These are phyloP conservation scores for Tinamus guttatus DNA, from an alignment of 2,113 vertebrate genomes.

Conservation along the genomic window DNA sequence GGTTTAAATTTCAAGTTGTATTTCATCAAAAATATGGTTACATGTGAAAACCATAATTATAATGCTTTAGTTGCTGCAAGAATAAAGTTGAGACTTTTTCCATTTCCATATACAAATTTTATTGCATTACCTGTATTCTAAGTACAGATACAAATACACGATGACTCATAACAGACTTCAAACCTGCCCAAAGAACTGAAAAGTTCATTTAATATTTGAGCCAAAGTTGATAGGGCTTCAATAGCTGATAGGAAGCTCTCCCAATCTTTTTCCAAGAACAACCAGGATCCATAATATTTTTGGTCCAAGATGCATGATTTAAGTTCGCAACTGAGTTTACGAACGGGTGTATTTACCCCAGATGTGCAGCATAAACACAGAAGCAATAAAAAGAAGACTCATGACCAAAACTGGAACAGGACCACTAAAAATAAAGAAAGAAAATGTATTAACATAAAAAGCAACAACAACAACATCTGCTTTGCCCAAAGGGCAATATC, in stretches of 20 bases:
- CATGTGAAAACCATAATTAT: not conserved
- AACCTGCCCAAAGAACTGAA: slow-evolving; percentile 46
- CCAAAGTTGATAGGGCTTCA: slow-evolving; percentile 59
- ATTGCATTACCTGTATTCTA: slow-evolving; percentile 55
- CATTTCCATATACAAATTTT: slow-evolving; percentile 66
- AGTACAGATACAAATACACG: slow-evolving; percentile 52
- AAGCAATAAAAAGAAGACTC: slow-evolving; percentile 99
- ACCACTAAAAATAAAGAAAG: slow-evolving; percentile 85
- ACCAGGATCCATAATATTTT: slow-evolving; percentile 80
- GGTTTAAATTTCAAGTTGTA: not conserved
- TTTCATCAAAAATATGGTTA: not conserved
- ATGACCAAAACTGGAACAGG: slow-evolving; percentile 98
- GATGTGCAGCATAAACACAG: slow-evolving; percentile 99
- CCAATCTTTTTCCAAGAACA: slow-evolving; percentile 69
- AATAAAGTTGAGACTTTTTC: slow-evolving; percentile 26
- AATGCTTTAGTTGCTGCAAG: not conserved
- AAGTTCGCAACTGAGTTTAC: slow-evolving; percentile 80
- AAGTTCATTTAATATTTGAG: slow-evolving; percentile 64
- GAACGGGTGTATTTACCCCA: slow-evolving; percentile 99
- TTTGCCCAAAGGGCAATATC: not conserved
- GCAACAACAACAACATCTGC: not conserved
- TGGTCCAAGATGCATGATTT: slow-evolving; percentile 91
- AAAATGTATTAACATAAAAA: slow-evolving; percentile 34
- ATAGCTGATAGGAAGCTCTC: slow-evolving; percentile 57
- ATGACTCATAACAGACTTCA: slow-evolving; percentile 8